Evolutionary conservation across 37 sponge, comb jelly and placozoan genomes (phyloP).

Genomic region (Lycopodina hypogea): DNA sequence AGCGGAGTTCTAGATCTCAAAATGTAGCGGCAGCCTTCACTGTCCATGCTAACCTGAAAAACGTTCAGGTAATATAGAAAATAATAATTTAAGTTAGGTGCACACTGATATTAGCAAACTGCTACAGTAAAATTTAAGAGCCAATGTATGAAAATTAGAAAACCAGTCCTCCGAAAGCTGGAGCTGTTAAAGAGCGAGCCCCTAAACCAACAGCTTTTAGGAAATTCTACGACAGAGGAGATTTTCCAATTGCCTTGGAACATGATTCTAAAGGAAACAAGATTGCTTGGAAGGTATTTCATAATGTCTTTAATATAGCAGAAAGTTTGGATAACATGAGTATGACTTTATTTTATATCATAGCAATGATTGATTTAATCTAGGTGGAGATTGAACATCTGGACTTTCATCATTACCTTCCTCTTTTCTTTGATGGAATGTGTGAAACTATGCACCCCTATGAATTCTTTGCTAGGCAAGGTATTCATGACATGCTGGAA

Average conservation of each 20-base stretch:
- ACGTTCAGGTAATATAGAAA: constrained; percentile 51
- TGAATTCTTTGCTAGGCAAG: constrained; percentile 98
- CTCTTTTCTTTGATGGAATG: constrained; percentile 98
- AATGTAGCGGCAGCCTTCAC: constrained; percentile 75
- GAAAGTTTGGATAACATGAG: no score
- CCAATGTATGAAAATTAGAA: constrained; percentile 51
- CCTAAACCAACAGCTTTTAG: constrained; percentile 85
- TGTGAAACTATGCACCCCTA: constrained; percentile 96
- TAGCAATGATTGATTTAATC: not conserved
- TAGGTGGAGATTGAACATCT: constrained; percentile 97
- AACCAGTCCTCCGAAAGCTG: constrained; percentile 79
- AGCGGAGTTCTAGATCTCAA: not conserved
- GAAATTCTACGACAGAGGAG: constrained; percentile 98
- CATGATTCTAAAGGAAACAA: constrained; percentile 99
- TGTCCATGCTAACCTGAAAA: constrained; percentile 88
- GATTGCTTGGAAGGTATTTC: constrained; percentile 95
- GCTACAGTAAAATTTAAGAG: not conserved
- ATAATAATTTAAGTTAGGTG: no score
- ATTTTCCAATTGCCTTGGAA: constrained; percentile 97
- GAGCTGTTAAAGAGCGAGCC: constrained; percentile 81
- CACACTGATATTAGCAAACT: not conserved
- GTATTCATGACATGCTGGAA: constrained; percentile 99
- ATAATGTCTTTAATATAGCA: not conserved
- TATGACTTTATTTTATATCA: not conserved
- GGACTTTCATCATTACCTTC: constrained; percentile 98